Evolutionary conservation across 2,888 invertebrate genomes (phyloP), one percentile per base, ranked within the genome.

Genomic region (Lapara coniferarum): DNA sequence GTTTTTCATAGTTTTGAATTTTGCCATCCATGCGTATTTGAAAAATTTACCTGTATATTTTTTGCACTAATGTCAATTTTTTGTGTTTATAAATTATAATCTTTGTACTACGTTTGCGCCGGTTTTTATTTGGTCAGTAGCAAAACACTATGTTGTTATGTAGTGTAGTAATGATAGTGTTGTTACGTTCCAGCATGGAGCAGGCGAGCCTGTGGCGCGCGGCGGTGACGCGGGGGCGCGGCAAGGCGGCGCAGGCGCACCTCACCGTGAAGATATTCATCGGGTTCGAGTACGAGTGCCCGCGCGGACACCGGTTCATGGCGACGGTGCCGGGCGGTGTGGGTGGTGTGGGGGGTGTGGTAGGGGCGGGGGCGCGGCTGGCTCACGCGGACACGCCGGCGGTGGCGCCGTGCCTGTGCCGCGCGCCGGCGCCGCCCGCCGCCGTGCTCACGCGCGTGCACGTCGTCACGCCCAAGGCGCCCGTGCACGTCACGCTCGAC

Each of bases 241-340:
- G 89, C 75, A 87, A 88, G 81, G 78, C 88, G 69, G 77, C 87
- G 74, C 83, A 87, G 81, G 81, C 94, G 78, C 87, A 95, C 80
- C 95, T 97, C 83, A 96, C 96, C 6, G 97, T 98, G 57, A 98
- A 98, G 93, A 97, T 98, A 78, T 98, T 98, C 88, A 96, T 99
- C 70, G 99, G 99, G 0, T 96, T 98, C 80, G 99, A 99, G 87
- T 99, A 99, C 89, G 99, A 99, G 90, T 99, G 99, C 89, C 97
- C 97, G 0, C 90, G 98, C n/a, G 99, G 99, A n/a, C 99, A 99
- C 89, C 95, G 94, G 93, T 88, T 90, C 80, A 98, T 99, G 95
- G 96, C 19, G 96, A 96, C 49, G 95, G 96, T 73, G 96, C 96
- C 96, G 68, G 96, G 96, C 87, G 97, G 96, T 87, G 97, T 96